These are phyloP conservation scores for Otolemur garnettii DNA, from an alignment of 2,113 vertebrate genomes.

Conservation along the genomic window DNA sequence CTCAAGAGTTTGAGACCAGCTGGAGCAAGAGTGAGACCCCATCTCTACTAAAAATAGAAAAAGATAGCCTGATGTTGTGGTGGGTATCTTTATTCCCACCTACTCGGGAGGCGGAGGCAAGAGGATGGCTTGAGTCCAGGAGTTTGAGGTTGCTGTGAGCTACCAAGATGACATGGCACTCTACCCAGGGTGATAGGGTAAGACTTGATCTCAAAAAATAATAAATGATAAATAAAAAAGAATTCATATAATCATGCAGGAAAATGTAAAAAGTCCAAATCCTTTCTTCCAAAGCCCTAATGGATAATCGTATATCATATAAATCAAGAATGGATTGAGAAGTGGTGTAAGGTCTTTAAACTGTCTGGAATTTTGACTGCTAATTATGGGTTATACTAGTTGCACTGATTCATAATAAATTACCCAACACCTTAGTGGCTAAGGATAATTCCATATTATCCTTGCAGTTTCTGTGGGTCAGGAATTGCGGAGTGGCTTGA, in stretches of 20 bases:
- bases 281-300: background rate
- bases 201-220: too few relatives aligned
- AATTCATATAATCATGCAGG: background rate
- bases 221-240: background rate
- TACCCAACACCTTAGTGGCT: background rate
- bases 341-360: background rate
- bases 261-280: conserved; percentile 1
- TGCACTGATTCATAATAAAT: background rate
- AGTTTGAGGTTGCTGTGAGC: too few relatives aligned
- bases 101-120: too few relatives aligned
- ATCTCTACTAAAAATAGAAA: too few relatives aligned
- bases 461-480: background rate
- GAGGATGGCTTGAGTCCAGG: too few relatives aligned
- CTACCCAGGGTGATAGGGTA: too few relatives aligned
- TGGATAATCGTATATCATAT: background rate
- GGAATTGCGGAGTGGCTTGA: background rate
- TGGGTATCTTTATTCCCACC: too few relatives aligned
- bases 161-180: too few relatives aligned
- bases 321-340: background rate
- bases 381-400: background rate
- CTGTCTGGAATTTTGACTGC: conserved; percentile 30
- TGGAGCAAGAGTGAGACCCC: too few relatives aligned
- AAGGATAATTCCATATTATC: background rate
- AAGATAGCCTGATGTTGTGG: too few relatives aligned
- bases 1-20: too few relatives aligned